Evolutionary conservation across 2,888 invertebrate species (phyloP), one percentile per base, ranked within the genome.

Genomic region (Drosophila rubida): DNA sequence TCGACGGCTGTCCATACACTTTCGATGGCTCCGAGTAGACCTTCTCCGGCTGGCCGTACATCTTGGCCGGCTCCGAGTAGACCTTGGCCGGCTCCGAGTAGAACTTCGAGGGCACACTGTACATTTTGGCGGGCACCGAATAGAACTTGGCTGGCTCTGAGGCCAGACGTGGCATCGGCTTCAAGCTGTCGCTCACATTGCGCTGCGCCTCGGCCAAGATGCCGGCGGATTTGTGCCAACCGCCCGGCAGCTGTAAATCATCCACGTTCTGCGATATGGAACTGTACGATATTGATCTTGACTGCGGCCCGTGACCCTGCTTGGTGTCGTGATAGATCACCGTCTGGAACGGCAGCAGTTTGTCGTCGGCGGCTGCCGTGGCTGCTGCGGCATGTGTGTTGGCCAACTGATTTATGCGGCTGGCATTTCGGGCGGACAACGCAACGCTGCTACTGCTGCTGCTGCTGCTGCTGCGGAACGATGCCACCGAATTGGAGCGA

Each of bases 1-100:
- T 94, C 2, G 94, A 93, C 0, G 95, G 95, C 81, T 94, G 94
- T 14, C 94, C 93, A 79, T 94, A 94, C 0, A 93, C 87, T 75
- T 93, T 93, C 2, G 93, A 91, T 0, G 93, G 93, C 58, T 93
- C 92, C 0, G 92, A 92, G 73, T 93, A 93, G 0, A 93, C 88
- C 58, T 93, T 93, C 11, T 92, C 92, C 0, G 93, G 93, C 75
- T 93, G 93, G 0, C 93, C 90, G 75, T 94, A 93, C 14, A 93
- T 90, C 71, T 93, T 93, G 0, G 94, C 93, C 0, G 95, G 95
- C 83, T 94, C 94, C 13, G 94, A 93, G 80, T 94, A 94, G 14
- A 93, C 88, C 69, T 93, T 93, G 0, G 93, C 91, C 0, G 93
- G 93, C 42, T 92, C 92, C 0, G 93, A 91, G 78, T 93, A 93